Base-by-base conservation (phyloP, 2,888 invertebrate genomes). In the Acholoe squamosa region DNA sequence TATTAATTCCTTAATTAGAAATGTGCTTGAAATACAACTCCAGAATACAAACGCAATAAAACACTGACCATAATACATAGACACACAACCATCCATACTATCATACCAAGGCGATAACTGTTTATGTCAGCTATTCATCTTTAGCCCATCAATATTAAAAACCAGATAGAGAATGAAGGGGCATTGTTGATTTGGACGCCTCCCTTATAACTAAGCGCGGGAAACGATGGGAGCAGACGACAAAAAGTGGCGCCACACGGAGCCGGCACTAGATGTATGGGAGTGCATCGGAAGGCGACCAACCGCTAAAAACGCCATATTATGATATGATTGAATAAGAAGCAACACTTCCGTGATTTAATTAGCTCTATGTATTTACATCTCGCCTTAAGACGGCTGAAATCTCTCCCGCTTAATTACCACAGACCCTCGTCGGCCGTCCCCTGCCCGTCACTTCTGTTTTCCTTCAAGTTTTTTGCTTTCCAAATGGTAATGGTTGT, bases 291-390 rank as follows among this genome's bases (percentile, higher is more conserved):
- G 80, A 80, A 33, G 80, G 80, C 80, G 80, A 28, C 80, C 22
- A 76, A 33, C 80, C 80, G 25, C 80, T 80, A 86, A 86, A 86
- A 86, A 86, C 52, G 1, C 16, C 56, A 56, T 86, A 86, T 86
- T 86, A 56, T 86, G 86, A 86, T 86, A 86, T 86, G 86, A 86
- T 86, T 86, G 56, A 54, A 86, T 86, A 86, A 86, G 86, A 86
- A 86, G 86, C 86, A 86, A 54, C 86, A 86, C 54, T 86, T 52
- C 54, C 54, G 54, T 86, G 86, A 86, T 86, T 86, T 86, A 86
- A 86, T 86, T 86, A 86, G 86, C 16, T 31, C 19, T 16, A 3
- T 86, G 86, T 86, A 86, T 86, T 86, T 86, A 33, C 86, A 86
- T 52, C 54, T 31, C 86, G 52, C 19, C 86, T 52, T 54, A 86